Conservation (phyloP, 2,888 invertebrate species). For the Acrobasis consociella region DNA sequence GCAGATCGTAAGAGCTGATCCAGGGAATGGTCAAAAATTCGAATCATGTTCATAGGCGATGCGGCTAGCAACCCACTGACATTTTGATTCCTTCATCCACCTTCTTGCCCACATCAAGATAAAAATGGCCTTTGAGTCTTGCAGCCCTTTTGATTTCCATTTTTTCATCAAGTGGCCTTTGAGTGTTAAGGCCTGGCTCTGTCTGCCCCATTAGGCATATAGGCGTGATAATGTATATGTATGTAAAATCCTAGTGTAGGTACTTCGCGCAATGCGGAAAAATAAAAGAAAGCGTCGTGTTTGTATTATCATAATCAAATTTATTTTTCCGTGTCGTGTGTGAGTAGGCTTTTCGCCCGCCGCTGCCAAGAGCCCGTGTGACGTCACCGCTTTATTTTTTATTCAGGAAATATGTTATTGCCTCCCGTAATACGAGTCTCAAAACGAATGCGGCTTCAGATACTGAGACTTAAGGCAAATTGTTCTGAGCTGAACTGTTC, state of each 20-base stretch:
- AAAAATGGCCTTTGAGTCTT: too few species aligned
- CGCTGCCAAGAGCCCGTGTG: slow-evolving; percentile 6
- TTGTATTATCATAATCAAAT: slow-evolving; percentile 21
- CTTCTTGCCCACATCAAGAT: too few species aligned
- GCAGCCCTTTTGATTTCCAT: too few species aligned
- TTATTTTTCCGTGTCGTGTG: slow-evolving; percentile 16
- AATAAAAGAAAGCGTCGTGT: slow-evolving; percentile 7
- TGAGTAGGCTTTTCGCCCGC: slow-evolving; percentile 12
- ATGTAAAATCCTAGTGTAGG: background rate
- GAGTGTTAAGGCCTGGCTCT: too few species aligned
- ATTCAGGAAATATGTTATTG: slow-evolving; percentile 16
- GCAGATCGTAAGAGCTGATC: too few species aligned
- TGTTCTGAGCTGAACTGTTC: background rate
- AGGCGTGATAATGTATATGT: background rate
- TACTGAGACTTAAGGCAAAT: background rate
- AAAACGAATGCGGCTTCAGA: background rate
- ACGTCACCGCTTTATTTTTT: slow-evolving; percentile 14
- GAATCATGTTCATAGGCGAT: too few species aligned
- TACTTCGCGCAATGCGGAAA: slow-evolving; percentile 12
- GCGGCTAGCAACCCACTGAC: too few species aligned
- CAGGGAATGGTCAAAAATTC: too few species aligned
- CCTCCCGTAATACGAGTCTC: slow-evolving; percentile 2
- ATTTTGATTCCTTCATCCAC: too few species aligned
- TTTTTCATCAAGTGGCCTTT: too few species aligned
- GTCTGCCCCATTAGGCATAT: too few species aligned